These are phyloP conservation scores for Noctua comes DNA, from an alignment of 2,888 invertebrate genomes.

Conservation along the genomic window DNA sequence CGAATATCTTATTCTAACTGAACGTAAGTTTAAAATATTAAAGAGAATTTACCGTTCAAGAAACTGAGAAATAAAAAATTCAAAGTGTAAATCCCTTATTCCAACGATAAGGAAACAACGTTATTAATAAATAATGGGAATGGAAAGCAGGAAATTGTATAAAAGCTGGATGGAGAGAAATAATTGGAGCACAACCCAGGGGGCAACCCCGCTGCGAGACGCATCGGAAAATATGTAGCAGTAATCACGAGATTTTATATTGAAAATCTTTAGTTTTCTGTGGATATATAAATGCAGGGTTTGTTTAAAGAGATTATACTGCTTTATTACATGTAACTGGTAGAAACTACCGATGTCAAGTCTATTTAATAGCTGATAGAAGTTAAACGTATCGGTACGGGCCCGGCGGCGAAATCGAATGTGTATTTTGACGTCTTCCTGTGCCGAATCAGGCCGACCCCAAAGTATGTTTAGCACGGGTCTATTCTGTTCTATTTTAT, in stretches of 20 bases:
- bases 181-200: constrained; percentile 39
- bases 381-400: background rate
- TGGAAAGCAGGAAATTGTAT: constrained; percentile 23
- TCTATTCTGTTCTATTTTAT: background rate
- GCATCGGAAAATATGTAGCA: constrained; percentile 4
- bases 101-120: constrained; percentile 5
- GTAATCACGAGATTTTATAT: background rate
- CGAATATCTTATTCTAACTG: constrained; percentile 1
- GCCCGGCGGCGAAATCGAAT: no score
- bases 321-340: background rate
- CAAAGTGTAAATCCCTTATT: constrained; percentile 1
- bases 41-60: background rate
- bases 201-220: constrained; percentile 11
- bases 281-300: background rate
- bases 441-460: background rate
- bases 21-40: background rate
- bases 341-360: background rate
- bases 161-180: constrained; percentile 15
- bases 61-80: background rate
- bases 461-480: background rate
- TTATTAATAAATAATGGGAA: constrained; percentile 36
- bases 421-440: background rate
- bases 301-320: background rate
- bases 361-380: background rate
- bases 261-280: background rate